Evolutionary conservation across 2,797 vertebrate species (phyloP), one percentile per base, ranked within the genome.

Genomic region (Spinibarbus caldwelli): DNA sequence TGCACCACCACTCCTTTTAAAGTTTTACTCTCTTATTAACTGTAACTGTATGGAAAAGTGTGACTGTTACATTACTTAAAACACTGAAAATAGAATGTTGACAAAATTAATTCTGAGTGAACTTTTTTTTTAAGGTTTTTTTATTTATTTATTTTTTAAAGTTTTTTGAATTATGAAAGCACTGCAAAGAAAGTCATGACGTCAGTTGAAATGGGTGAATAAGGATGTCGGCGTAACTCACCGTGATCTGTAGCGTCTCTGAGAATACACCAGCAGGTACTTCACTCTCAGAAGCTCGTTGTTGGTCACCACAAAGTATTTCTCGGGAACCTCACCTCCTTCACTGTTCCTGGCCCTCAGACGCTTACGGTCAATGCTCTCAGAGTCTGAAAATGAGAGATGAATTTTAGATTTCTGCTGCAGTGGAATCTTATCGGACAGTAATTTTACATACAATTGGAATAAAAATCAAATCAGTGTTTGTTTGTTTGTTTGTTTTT

Each of bases 231-330:
- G 14, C 12, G 36, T 41, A 64, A 82, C 67, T 91, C 86, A 97
- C 96, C 95, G 95, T 90, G 90, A 89, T 59, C 95, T 93, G 72
- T 96, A 94, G 73, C 94, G 96, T 88, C 96, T 97, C 93, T 98
- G 97, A 7, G 98, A 97, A 92, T 99, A 99, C 11, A 99, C 96
- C 11, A 99, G 93, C 87, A 99, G 94, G 92, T 98, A 99, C 91
- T 97, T 99, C 86, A 99, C 97, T 86, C 97, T 93, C 86, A 99
- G 90, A 80, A 99, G 96, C 94, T 99, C 96, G 89, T 99, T 99
- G 91, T 99, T 99, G 89, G 98, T 99, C 89, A 99, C 98, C 36
- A 99, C 96, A 3, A 99, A 99, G 92, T 99, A 99, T 80, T 98
- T 99, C 89, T 98, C 97, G 1, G 98, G 98, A 5, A 99, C 95